These are phyloP conservation scores for Cremastinae sp. DNA, from an alignment of 2,888 invertebrate genomes.

Conservation along the genomic window DNA sequence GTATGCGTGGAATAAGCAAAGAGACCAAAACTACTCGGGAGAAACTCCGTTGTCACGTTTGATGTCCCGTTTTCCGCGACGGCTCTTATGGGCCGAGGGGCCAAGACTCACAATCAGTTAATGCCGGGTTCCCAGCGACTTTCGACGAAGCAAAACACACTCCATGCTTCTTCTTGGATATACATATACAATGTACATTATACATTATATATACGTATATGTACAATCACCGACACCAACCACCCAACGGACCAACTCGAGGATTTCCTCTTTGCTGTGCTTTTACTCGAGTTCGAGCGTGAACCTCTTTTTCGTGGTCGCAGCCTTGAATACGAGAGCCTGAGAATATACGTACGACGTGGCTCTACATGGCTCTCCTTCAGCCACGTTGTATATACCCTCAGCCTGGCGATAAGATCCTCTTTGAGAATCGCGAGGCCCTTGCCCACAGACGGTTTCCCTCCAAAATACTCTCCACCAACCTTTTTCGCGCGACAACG, in stretches of 20 bases:
- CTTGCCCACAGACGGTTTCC: not conserved
- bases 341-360: too few species aligned
- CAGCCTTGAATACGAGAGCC: too few species aligned
- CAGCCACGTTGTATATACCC: not conserved
- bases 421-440: slow-evolving; percentile 8
- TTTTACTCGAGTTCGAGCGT: slow-evolving; percentile 1
- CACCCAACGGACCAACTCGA: not conserved
- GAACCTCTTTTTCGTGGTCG: too few species aligned
- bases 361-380: not conserved
- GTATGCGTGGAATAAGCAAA: slow-evolving; percentile 50
- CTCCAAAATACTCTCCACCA: not conserved
- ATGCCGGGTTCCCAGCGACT: slow-evolving; percentile 4
- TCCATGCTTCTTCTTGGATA: not conserved
- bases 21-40: slow-evolving; percentile 25
- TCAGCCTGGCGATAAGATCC: slow-evolving; percentile 6
- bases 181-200: not conserved
- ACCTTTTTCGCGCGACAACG: too few species aligned
- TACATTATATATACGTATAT: too few species aligned
- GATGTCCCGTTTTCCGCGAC: slow-evolving; percentile 25
- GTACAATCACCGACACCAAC: not conserved
- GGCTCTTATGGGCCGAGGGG: slow-evolving; percentile 19
- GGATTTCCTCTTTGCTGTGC: slow-evolving; percentile 7
- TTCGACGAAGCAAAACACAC: not conserved
- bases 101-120: slow-evolving; percentile 39
- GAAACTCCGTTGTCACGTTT: slow-evolving; percentile 48